Base-by-base conservation (phyloP, 1,140 invertebrate species). In the Sycophila sp. region DNA sequence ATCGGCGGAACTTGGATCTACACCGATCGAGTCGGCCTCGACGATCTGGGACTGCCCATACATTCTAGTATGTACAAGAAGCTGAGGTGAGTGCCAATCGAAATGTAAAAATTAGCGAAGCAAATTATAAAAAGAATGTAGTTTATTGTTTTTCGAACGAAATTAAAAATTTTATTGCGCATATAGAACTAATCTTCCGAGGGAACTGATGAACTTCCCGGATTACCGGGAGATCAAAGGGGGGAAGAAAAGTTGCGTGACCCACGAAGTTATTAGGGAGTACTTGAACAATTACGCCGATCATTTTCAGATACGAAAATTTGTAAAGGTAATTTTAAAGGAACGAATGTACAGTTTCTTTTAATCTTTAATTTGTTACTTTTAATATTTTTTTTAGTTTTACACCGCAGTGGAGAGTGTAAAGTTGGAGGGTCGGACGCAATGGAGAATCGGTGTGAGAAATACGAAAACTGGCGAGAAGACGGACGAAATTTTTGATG, bases 1-100 rank as follows among this genome's bases (percentile, higher is more conserved):
- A 79, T 94, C 8, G 93, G 93, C 5, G 93, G 93, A 1, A 89
- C 91, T 1, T 93, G 92, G 92, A 81, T 90, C 11, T 94, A 93
- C 75, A 91, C 88, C 11, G 90, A 94, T n/a, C 77, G 87, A 28
- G 85, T 86, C 11, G 89, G 89, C 1, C 76, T 81, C 0, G 89
- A 92, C 72, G 83, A 90, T 17, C 83, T 89, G 81, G 90, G 89
- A 1, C 69, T 89, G 28, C 89, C 91, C 0, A 81, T 92, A 17
- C 91, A 92, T 75, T 90, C 92, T 7, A 92, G 91, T 85, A 91
- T 93, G 91, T 96, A 96, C 73, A 84, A 78, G 34, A 76, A 80
- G 75, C 68, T 83, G 5, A 83, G 80, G 83, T 83, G 69, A 40
- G 36, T 26, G n/a, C n/a, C n/a, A n/a, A n/a, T n/a, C n/a, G n/a